Evolutionary conservation across 2,888 invertebrate species (phyloP), one percentile per base, ranked within the genome.

Genomic region (Hypselothyrea guttata): DNA sequence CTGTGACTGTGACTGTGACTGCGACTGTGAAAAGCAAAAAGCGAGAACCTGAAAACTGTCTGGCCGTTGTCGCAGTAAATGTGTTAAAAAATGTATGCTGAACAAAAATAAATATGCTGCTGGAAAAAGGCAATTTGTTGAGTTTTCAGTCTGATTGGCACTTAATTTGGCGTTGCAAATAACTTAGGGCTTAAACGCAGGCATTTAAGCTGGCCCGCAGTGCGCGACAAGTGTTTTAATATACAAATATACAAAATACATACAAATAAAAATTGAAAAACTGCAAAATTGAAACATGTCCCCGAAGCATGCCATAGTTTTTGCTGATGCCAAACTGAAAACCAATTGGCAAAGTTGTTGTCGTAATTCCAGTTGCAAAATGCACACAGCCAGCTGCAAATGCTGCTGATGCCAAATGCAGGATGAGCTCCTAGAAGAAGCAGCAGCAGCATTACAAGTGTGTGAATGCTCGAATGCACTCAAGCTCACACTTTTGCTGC

Each of bases 401-500:
- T 16, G 52, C 22, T 38, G 38, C 38, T n/a, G 18, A 9, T 22
- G 38, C 38, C 38, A 38, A 3, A 4, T n/a, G 7, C 13, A 12
- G 11, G 34, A 13, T 4, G 9, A 9, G 16, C n/a, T 8, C 11
- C n/a, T 4, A 18, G 7, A 9, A 11, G n/a, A 16, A 42, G 22
- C 15, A 45, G 37, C 22, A 44, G 35, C 40, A 31, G 31, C 13
- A 30, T 38, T 51, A 49, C 22, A 22, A 40, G 53, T 58, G 58
- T 55, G 51, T 63, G 52, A 42, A 63, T 62, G 56, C 60, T 48
- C 58, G 72, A 82, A 75, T 78, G 75, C 78, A 82, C 64, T 77
- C 69, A 69, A 84, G n/a, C n/a, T n/a, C n/a, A 74, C 78, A 77
- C 75, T 77, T 81, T 81, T 74, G 65, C 71, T 74, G 68, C 63